A percentile compares a stretch with the other conserved stretches of the same genome.
These are phyloP conservation scores for Belgica antarctica DNA, from an alignment of 2,888 invertebrate species.

Conservation along the genomic window DNA sequence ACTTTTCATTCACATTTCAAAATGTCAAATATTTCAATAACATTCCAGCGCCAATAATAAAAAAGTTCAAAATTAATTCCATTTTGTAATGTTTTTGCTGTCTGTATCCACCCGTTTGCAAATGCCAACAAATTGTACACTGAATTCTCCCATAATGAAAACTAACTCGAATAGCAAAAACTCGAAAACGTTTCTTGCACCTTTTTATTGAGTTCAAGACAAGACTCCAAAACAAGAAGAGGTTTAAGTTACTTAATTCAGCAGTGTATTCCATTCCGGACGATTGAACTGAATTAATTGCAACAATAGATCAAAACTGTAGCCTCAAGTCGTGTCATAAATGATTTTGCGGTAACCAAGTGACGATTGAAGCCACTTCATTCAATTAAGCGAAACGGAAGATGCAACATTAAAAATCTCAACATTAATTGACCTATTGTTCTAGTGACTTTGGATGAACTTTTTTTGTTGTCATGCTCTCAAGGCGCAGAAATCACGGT, in stretches of 20 bases:
- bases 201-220: constrained; percentile 8
- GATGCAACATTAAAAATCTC: too few relatives aligned
- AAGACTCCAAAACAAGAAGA: constrained; percentile 24
- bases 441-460: not conserved
- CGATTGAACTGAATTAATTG: constrained; percentile 5
- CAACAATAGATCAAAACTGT: constrained; percentile 2
- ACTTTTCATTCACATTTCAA: too few relatives aligned
- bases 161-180: too few relatives aligned
- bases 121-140: not conserved
- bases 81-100: too few relatives aligned
- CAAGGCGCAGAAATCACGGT: constrained; percentile 33
- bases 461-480: not conserved
- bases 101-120: too few relatives aligned
- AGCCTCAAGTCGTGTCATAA: too few relatives aligned
- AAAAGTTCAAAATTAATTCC: too few relatives aligned
- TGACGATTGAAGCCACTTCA: not conserved
- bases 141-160: constrained; percentile 6
- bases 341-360: too few relatives aligned
- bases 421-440: constrained; percentile 10
- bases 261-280: not conserved
- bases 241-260: not conserved
- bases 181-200: constrained; percentile 11
- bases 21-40: too few relatives aligned
- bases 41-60: too few relatives aligned
- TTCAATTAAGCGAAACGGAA: too few relatives aligned